phyloP scores from a whole-genome alignment of 2,113 vertebrate species.

The Calyptommatus sinebrachiatus region DNA sequence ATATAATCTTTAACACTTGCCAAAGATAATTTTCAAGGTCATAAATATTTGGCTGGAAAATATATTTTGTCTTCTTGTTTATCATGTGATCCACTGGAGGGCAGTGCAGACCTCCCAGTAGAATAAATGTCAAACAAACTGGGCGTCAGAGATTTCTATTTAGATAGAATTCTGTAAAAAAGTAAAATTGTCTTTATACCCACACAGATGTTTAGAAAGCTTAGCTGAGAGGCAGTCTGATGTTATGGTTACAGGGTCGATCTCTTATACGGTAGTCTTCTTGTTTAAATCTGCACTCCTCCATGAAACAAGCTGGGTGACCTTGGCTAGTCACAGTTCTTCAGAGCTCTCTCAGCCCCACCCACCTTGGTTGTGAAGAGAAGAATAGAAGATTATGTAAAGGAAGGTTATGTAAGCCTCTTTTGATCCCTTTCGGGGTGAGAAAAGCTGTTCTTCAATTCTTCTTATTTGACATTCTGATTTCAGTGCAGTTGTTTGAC shows the following conservation, averaged over 20 bases:
- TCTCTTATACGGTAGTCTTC: too few relatives aligned
- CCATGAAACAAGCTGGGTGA: too few relatives aligned
- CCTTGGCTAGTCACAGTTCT: too few relatives aligned
- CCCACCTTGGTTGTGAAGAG: too few relatives aligned
- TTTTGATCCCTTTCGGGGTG: too few relatives aligned
- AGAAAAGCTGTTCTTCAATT: too few relatives aligned
- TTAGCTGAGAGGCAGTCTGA: not conserved
- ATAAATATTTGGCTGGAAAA: constrained; percentile 4
- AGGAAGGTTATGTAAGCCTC: too few relatives aligned
- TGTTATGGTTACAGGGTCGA: too few relatives aligned
- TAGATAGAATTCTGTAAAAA: too few relatives aligned
- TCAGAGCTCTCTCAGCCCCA: too few relatives aligned
- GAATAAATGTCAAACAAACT: not conserved
- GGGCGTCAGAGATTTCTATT: not conserved
- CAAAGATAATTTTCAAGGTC: not conserved
- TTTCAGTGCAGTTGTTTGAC: not conserved
- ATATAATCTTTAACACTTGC: not conserved
- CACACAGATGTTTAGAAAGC: not conserved
- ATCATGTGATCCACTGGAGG: constrained; percentile 48
- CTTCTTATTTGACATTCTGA: not conserved
- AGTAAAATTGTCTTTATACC: accelerated
- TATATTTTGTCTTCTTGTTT: constrained; percentile 8
- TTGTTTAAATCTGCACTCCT: too few relatives aligned
- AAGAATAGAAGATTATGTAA: too few relatives aligned
- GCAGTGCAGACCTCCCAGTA: constrained; percentile 53